These are phyloP conservation scores for Helicoverpa zea DNA, from an alignment of 1,140 invertebrate genomes.

Conservation along the genomic window DNA sequence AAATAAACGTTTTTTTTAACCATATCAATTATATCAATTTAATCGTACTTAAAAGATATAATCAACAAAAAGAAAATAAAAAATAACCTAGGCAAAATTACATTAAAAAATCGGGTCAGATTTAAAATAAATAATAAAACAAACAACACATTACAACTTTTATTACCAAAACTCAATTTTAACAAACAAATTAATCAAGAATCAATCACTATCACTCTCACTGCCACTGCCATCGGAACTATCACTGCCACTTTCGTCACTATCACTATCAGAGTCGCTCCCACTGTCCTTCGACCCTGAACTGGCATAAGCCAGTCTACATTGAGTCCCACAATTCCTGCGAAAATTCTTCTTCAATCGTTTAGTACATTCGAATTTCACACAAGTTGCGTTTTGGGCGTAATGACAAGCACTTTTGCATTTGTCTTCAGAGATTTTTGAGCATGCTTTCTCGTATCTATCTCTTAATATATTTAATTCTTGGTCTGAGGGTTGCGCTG, in stretches of 20 bases:
- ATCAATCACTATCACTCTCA: neutral
- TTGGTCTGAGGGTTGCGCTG: neutral
- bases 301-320: conserved; percentile 52
- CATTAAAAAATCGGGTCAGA: conserved; percentile 6
- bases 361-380: conserved; percentile 49
- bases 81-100: too few species aligned
- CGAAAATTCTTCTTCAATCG: conserved; percentile 49
- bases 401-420: conserved; percentile 59
- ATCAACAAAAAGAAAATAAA: too few species aligned
- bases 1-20: too few species aligned
- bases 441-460: conserved; percentile 61
- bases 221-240: neutral
- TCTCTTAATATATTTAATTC: conserved; percentile 56
- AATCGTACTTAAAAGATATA: too few species aligned
- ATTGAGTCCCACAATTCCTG: conserved; percentile 56
- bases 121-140: neutral
- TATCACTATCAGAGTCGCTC: neutral
- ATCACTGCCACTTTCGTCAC: neutral
- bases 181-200: too few species aligned
- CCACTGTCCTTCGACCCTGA: conserved; percentile 38
- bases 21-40: too few species aligned
- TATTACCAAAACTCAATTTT: neutral
- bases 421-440: conserved; percentile 55
- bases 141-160: neutral
- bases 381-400: conserved; percentile 55